Base-by-base conservation (phyloP, 2,888 invertebrate genomes). In the Cerastis rubricosa region DNA sequence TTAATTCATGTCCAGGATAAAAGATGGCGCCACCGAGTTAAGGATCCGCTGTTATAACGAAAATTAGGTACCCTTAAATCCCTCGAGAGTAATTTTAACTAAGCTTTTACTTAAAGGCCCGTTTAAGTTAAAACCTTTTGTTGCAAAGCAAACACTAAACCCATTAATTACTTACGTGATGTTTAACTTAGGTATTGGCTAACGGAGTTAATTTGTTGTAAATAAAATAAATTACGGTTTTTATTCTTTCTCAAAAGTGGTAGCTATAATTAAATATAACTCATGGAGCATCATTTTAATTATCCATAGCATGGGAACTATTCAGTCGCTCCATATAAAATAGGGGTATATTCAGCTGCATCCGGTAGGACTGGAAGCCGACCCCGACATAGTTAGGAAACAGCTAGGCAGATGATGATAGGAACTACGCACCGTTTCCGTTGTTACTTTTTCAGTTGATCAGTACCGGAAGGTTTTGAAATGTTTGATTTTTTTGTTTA, bases 51-150 rank as follows among this genome's bases (percentile, higher is more conserved):
- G 72, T 87, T 78, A 49, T 67, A 83, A 83, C 64, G 75, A 81
- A 79, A 85, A 85, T 87, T 87, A 85, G 80, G 76, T 68, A 79
- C 76, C 77, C 79, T 74, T 83, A 87, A 87, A 83, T 85, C 83
- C 86, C 79, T 40, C 40, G 78, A 40, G 83, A 74, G 87, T 81
- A 81, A 83, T 86, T 87, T 82, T 66, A 80, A 78, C 79, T 83
- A 79, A 79, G 79, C 86, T 80, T 79, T 84, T 78, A 84, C 79
- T 77, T 79, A 77, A 76, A 80, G 66, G 74, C 61, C 68, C 59
- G 76, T 71, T 81, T 43, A 68, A 77, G 74, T 65, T 75, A 71
- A 80, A 85, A 80, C 84, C 70, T 74, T 78, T 74, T 69, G 45
- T 66, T 80, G 66, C 82, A 80, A 83, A 78, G 65, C 65, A 74